These are phyloP conservation scores for Steinernema hermaphroditum DNA, from an alignment of 2,888 invertebrate species.

Conservation along the genomic window DNA sequence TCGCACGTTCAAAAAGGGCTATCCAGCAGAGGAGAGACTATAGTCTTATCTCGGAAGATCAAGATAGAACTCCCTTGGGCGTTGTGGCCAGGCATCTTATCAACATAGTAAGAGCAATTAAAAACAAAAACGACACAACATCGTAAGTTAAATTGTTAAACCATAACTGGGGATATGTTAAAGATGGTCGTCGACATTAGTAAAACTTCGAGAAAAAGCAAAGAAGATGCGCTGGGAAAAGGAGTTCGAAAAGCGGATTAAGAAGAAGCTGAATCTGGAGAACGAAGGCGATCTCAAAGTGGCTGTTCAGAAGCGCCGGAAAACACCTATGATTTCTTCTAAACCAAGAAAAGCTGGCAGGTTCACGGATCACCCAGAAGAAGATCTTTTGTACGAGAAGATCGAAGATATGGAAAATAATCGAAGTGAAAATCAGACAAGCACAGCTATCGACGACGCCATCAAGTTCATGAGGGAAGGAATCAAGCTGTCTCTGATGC, in stretches of 20 bases:
- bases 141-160: not conserved
- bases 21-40: not conserved
- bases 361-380: conserved; percentile 14
- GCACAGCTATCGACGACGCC: not conserved
- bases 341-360: not conserved
- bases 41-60: not conserved
- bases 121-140: conserved; percentile 13
- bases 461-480: conserved; percentile 36
- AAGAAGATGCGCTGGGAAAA: conserved; percentile 23
- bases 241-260: conserved; percentile 12
- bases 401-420: not conserved
- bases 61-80: not conserved
- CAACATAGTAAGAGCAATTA: not conserved
- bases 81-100: not conserved
- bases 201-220: not conserved
- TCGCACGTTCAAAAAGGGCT: not conserved
- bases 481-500: conserved; percentile 41
- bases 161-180: not conserved
- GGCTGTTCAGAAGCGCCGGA: not conserved
- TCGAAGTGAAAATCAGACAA: not conserved
- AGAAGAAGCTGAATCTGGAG: not conserved
- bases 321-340: too few relatives aligned
- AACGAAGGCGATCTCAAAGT: not conserved
- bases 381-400: not conserved
- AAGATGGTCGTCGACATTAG: not conserved